Conservation (phyloP, 92 coral and sea anemone genomes). For the Porites rus region DNA sequence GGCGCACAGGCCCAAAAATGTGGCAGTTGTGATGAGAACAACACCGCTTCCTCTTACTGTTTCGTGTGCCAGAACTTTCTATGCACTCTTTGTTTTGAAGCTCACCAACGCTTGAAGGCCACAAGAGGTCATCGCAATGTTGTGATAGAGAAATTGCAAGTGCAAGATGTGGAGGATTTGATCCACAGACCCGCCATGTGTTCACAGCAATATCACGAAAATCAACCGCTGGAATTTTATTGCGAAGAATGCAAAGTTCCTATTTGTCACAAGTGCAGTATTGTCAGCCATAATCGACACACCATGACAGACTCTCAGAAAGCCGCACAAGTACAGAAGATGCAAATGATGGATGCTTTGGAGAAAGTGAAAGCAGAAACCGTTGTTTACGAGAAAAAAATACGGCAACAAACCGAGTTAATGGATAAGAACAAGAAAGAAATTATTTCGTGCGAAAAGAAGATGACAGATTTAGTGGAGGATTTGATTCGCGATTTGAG, state of each 20-base stretch:
- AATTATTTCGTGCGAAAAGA: background rate
- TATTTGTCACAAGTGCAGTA: no score
- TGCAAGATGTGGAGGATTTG: no score
- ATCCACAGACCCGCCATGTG: no score
- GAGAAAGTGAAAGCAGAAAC: constrained; percentile 2
- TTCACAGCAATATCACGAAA: no score
- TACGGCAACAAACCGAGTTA: background rate
- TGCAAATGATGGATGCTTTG: background rate
- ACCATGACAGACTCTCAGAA: background rate
- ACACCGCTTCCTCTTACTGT: constrained; percentile 8
- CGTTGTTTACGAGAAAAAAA: background rate
- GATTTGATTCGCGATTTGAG: constrained; percentile 9
- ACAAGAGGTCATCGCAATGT: no score
- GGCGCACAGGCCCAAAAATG: constrained; percentile 6
- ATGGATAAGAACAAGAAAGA: background rate
- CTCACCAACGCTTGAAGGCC: no score
- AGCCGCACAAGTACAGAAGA: background rate
- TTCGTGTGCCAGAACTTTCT: constrained; percentile 27
- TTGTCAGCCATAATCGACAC: no score
- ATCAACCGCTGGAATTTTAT: no score
- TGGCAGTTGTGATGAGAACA: constrained; percentile 7
- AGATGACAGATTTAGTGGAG: background rate
- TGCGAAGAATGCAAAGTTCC: no score
- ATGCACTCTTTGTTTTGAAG: background rate
- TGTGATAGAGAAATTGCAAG: no score